These are phyloP conservation scores for Lepisosteus oculatus DNA, from an alignment of 2,113 vertebrate species.

Conservation along the genomic window DNA sequence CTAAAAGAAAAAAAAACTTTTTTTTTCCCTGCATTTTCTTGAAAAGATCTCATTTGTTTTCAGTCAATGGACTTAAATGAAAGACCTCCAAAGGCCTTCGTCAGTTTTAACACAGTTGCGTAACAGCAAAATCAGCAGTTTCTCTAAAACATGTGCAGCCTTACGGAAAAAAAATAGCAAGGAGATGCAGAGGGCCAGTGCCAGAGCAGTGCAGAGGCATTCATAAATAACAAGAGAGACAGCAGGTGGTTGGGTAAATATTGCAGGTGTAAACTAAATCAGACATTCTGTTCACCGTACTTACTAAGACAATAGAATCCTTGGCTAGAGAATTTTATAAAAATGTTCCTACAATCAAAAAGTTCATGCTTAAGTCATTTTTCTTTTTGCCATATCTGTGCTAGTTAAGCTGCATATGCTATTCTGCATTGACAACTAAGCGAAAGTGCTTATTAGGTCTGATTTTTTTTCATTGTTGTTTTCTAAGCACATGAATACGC, in stretches of 20 bases:
- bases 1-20: too few species aligned
- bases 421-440: not conserved
- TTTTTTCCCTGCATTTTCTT: too few species aligned
- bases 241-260: not conserved
- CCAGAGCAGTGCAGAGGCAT: not conserved
- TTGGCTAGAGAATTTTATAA: not conserved
- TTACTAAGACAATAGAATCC: not conserved
- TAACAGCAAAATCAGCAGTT: not conserved
- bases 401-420: not conserved
- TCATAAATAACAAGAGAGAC: not conserved
- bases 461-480: not conserved
- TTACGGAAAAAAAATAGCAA: not conserved
- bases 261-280: constrained; percentile 8
- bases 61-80: not conserved
- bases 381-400: not conserved
- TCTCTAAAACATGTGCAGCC: too few species aligned
- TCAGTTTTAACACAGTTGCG: not conserved
- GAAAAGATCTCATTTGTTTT: not conserved
- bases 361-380: not conserved
- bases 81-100: not conserved
- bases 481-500: not conserved
- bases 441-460: not conserved
- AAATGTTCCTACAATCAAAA: not conserved
- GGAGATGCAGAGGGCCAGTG: not conserved
- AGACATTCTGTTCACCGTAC: not conserved